These are phyloP conservation scores for Rhagophthalmus giganteus DNA, from an alignment of 2,888 invertebrate genomes.

Conservation along the genomic window DNA sequence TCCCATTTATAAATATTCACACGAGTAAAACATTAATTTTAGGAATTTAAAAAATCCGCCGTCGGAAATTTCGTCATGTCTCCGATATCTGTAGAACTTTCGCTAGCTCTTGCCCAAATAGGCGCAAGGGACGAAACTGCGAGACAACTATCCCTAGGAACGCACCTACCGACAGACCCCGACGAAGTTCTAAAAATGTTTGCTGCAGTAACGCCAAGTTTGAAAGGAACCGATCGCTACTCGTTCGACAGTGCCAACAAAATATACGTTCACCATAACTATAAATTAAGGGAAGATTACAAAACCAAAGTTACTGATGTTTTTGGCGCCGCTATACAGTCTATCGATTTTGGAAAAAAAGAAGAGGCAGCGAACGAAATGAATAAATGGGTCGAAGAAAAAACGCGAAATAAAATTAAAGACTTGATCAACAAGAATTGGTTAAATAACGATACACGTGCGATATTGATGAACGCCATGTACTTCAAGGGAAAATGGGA, in stretches of 20 bases:
- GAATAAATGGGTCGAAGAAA: constrained; percentile 48
- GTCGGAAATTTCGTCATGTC: constrained; percentile 44
- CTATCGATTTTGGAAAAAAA: constrained; percentile 37
- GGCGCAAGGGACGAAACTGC: constrained; percentile 46
- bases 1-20: too few species aligned
- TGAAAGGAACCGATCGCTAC: constrained; percentile 32
- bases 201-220: constrained; percentile 27
- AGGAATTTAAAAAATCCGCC: constrained; percentile 1
- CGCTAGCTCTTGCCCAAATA: constrained; percentile 44
- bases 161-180: constrained; percentile 30
- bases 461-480: constrained; percentile 49
- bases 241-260: constrained; percentile 51
- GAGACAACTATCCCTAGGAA: constrained; percentile 34
- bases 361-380: constrained; percentile 39
- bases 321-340: constrained; percentile 65
- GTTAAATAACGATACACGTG: constrained; percentile 36
- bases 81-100: constrained; percentile 46
- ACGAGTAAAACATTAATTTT: too few species aligned
- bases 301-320: constrained; percentile 61
- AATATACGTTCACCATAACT: constrained; percentile 63
- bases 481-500: constrained; percentile 48
- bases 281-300: constrained; percentile 60
- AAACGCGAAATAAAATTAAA: constrained; percentile 48
- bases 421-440: constrained; percentile 35
- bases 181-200: constrained; percentile 21